These are phyloP conservation scores for Andricus quercusramuli DNA, from an alignment of 2,888 invertebrate genomes.

Conservation along the genomic window DNA sequence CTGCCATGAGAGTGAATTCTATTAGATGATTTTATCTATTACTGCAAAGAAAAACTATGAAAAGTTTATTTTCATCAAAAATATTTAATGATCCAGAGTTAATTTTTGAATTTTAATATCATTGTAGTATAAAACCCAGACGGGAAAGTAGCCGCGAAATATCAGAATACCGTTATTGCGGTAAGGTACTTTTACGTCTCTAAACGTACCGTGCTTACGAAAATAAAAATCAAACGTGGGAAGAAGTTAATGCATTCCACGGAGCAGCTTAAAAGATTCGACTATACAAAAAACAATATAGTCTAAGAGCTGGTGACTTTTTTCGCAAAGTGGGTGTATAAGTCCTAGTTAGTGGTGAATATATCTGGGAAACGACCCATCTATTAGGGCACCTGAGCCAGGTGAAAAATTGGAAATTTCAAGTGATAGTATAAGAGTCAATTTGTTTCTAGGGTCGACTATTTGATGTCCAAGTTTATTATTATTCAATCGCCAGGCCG, in stretches of 20 bases:
- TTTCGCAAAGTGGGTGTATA: no score
- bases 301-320: no score
- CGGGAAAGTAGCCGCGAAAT: background rate
- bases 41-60: background rate
- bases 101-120: background rate
- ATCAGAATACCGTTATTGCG: slow-evolving; percentile 35
- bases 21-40: background rate
- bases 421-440: no score
- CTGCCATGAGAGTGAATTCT: slow-evolving; percentile 4
- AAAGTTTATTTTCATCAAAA: background rate
- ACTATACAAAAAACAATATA: background rate
- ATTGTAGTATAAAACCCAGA: background rate
- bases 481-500: no score
- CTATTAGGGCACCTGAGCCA: no score
- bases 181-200: slow-evolving; percentile 21
- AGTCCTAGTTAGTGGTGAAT: no score
- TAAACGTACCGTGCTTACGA: slow-evolving; percentile 6
- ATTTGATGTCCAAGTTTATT: no score
- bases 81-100: background rate
- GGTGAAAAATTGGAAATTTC: no score
- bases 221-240: slow-evolving; percentile 30
- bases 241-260: slow-evolving; percentile 16
- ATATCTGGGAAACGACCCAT: no score
- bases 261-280: background rate
- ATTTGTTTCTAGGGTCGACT: no score